Evolutionary conservation across 92 coral and sea anemone species (phyloP), one percentile per base, ranked within the genome.

Genomic region (Paragorgia papillata): DNA sequence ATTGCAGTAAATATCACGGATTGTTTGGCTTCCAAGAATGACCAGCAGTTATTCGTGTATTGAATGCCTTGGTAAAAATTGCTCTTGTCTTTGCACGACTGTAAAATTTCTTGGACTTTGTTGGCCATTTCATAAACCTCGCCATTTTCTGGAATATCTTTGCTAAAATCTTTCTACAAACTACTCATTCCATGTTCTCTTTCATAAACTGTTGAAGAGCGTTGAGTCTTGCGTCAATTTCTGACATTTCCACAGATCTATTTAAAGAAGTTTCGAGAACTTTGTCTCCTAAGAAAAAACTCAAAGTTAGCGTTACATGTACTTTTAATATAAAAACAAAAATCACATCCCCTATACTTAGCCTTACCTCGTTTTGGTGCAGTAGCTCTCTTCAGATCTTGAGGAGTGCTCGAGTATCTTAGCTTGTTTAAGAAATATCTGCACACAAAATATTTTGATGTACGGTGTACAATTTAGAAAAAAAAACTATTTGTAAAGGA

Each of bases 211-310:
- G 90, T 33, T 94, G 98, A 12, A 94, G 73, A 21, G 98, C 98
- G 53, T 89, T 91, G 10, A 94, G 81, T 48, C 98, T 89, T 26
- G 97, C 98, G 54, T 94, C 98, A 60, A 94, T 94, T 73, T 94
- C 98, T 88, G 92, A 84, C 95, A 94, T 94, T 58, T 94, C 98
- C 29, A 93, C 98, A 33, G 98, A 94, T 14, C 97, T 87, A 71
- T 94, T 82, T 7, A 94, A 85, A 0, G 98, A 94, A 12, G 89
- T 91, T 29, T 84, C 80, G 15, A 63, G 82, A 29, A 35, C 44
- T 10, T 54, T 70, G n/a, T 19, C 29, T 50, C 77, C 77, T 70
- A 57, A 20, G 51, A 44, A 48, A 2, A 49, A 8, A 22, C 12
- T 37, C 43, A 37, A 4, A 37, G 5, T 37, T 37, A 37, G 5